Base-by-base conservation (phyloP, 2,888 invertebrate species). In the Diplolepis rosae region DNA sequence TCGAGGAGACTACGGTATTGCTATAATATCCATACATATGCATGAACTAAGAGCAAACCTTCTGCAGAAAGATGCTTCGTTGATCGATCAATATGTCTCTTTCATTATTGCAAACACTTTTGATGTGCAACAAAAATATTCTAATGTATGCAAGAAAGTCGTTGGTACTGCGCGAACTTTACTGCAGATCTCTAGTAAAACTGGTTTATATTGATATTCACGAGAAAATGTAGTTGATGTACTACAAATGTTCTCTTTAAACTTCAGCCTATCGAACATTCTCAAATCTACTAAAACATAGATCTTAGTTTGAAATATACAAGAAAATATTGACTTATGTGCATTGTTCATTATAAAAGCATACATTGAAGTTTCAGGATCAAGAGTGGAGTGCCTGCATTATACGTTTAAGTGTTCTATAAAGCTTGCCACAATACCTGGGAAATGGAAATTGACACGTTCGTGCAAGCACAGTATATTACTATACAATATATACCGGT, bases 21-120 rank as follows among this genome's bases (percentile, higher is more conserved):
- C 75, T 75, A 73, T 75, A 75, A 73, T 75, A 69, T 75, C 54
- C 75, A 77, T 77, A 73, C 74, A 77, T 77, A 75, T 75, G 73
- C 77, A 77, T 75, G 77, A 77, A 69, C 74, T 71, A 72, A 66
- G 70, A 68, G 70, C 71, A 50, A 74, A 72, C 71, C 74, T 72
- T 74, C 68, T 76, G 48, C 30, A 51, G 71, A 52, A 72, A 72
- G 70, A 74, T 39, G 27, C 24, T 39, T 39, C 7, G 11, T 22
- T 11, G 61, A 61, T 42, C 61, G 61, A 61, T 61, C 61, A 32
- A 35, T 56, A 56, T 24, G 13, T 15, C 4, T 39, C 11, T 50
- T 35, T 42, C 24, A 39, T 13, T 42, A 22, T 61, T 27, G 39
- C 35, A 56, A 35, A 56, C 22, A 56, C 18, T 22, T 56, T n/a